A percentile compares a stretch with the other conserved stretches of the same genome.
Evolutionary conservation across 1,140 invertebrate genomes (phyloP).

Genomic region (Diuraphis noxia): DNA sequence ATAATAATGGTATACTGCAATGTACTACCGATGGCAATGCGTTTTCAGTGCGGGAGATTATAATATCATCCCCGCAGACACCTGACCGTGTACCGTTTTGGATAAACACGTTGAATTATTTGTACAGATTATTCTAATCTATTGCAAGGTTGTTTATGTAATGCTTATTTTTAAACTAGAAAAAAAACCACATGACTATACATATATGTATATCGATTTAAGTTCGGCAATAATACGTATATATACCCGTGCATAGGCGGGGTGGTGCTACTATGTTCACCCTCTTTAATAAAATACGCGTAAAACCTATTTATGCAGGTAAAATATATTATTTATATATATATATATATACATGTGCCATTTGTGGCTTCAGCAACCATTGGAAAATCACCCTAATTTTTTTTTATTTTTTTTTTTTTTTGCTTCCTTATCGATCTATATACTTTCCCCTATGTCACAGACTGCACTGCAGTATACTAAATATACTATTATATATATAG

Average conservation of each 20-base stretch:
- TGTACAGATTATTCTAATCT: neutral
- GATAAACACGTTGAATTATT: neutral
- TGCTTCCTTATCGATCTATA: constrained; percentile 33
- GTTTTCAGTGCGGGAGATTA: constrained; percentile 1
- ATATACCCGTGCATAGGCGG: neutral
- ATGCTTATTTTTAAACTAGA: neutral
- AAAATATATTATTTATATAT: neutral
- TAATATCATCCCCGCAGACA: neutral
- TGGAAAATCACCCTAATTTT: constrained; percentile 50
- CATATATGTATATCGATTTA: constrained; percentile 24
- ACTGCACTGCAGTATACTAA: neutral
- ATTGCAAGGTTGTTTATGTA: neutral
- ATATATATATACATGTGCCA: constrained; percentile 33
- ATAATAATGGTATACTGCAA: neutral
- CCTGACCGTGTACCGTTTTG: neutral
- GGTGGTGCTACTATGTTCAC: constrained; percentile 12
- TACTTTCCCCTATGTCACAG: neutral
- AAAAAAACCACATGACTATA: neutral
- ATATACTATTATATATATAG: neutral
- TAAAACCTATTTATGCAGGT: constrained; percentile 51
- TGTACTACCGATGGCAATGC: neutral
- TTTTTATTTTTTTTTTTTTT: constrained; percentile 43
- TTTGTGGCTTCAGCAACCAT: constrained; percentile 48
- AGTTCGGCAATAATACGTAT: neutral
- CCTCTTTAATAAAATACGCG: constrained; percentile 43